Base-by-base conservation (phyloP, 2,113 vertebrate genomes). In the Anoura caudifer region DNA sequence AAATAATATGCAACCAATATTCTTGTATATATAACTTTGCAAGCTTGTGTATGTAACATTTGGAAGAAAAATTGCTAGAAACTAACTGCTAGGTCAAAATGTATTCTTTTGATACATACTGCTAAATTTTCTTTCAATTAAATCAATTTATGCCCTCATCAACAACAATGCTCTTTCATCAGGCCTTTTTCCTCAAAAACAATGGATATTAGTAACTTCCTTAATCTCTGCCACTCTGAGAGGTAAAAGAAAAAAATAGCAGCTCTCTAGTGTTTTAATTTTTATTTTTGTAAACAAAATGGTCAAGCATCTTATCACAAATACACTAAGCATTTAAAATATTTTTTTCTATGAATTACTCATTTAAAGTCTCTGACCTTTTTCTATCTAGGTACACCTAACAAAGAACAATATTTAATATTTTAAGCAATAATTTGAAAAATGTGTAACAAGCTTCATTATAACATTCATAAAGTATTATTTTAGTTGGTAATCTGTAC, bases 331-430 rank as follows among this genome's bases (percentile, higher is more conserved):
- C 33, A 76, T 52, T 41, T 90, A 56, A 94, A 87, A 90, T 92
- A 15, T 20, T 83, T 91, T 91, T 96, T 45, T 76, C 45, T 43
- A 84, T 43, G 61, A 87, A 93, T 52, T 47, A 4, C 41, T 86
- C 45, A 73, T 83, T 80, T 93, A 52, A 38, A 67, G 41, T 73
- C 59, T 95, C 8, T 47, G 63, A 26, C 33, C 41, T 83, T 86
- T 86, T 75, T 89, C n/a, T 56, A 56, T 33, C 12, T 19, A 82
- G 13, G 11, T 75, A 92, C 59, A 82, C 28, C 41, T 90, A 90
- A 92, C 13, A 47, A 91, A 92, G 33, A 95, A 79, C 22, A 93
- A 76, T 54, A 93, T 41, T 90, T 63, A 95, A 65, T 59, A 91
- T 33, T 73, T 90, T 70, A 95, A 94, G 50, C 38, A 81, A 77